These are phyloP conservation scores for Sphaeridia pumilis DNA, from an alignment of 2,888 invertebrate species.

Conservation along the genomic window DNA sequence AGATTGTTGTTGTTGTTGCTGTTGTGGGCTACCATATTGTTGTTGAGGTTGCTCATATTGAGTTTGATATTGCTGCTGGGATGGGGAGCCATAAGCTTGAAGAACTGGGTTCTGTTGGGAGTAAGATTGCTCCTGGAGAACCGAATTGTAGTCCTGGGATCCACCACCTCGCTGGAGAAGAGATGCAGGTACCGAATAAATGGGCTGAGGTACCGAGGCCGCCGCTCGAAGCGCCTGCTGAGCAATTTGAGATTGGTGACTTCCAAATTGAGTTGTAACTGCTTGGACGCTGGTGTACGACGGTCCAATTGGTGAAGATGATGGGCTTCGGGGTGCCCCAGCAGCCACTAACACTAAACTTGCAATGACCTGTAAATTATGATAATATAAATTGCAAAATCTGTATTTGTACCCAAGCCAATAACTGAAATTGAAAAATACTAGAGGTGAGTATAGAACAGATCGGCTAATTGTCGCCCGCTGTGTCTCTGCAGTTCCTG, in stretches of 20 bases:
- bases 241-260: conserved; percentile 10
- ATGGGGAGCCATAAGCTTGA: conserved; percentile 10
- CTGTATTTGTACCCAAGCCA: not conserved
- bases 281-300: conserved; percentile 10
- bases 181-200: conserved; percentile 17
- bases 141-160: conserved; percentile 13
- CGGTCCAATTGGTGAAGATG: conserved; percentile 13
- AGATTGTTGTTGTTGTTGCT: not conserved
- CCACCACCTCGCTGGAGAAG: conserved; percentile 6
- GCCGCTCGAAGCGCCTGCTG: conserved; percentile 3
- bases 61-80: conserved; percentile 7
- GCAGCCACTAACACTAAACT: conserved; percentile 9
- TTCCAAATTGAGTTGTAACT: conserved; percentile 12
- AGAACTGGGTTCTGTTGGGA: conserved; percentile 8
- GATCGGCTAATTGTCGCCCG: too few relatives aligned
- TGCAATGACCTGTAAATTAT: conserved; percentile 4
- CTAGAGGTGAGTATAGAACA: not conserved
- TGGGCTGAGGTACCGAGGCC: conserved; percentile 13
- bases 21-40: not conserved
- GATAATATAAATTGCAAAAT: not conserved
- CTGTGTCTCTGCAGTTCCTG: too few relatives aligned
- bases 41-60: not conserved
- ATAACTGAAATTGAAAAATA: not conserved
- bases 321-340: conserved; percentile 13
- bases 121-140: conserved; percentile 9